A percentile compares a stretch with the other conserved stretches of the same genome.
Evolutionary conservation across 2,113 vertebrate genomes (phyloP).

Genomic region (Phrynocephalus versicolor): DNA sequence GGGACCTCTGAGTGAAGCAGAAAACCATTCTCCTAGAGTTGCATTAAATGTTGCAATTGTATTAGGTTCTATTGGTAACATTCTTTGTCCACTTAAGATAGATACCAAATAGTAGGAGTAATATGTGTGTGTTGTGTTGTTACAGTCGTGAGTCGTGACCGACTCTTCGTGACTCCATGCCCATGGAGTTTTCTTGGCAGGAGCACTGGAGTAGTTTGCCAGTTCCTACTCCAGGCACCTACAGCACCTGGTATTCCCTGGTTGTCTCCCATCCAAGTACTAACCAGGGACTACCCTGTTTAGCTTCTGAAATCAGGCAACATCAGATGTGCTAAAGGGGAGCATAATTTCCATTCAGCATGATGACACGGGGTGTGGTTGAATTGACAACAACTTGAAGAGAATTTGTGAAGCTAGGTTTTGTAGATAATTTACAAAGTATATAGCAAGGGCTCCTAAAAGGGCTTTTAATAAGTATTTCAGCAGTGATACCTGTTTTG

Average conservation of each 20-base stretch:
- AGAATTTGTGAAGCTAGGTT: background rate
- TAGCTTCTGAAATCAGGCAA: too few species aligned
- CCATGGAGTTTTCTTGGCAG: too few species aligned
- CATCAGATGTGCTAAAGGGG: too few species aligned
- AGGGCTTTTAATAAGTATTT: too few species aligned
- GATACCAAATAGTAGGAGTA: slow-evolving; percentile 26
- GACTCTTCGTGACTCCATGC: too few species aligned
- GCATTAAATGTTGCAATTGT: slow-evolving; percentile 42
- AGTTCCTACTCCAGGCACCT: too few species aligned
- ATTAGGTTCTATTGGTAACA: background rate
- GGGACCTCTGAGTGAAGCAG: slow-evolving; percentile 53
- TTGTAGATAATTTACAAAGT: background rate
- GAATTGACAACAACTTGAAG: slow-evolving; percentile 8
- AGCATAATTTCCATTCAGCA: background rate
- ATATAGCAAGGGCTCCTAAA: background rate
- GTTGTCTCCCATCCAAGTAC: too few species aligned
- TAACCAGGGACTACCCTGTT: too few species aligned
- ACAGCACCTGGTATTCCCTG: too few species aligned
- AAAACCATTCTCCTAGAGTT: slow-evolving; percentile 36
- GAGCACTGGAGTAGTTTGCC: too few species aligned
- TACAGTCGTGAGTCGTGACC: too few species aligned
- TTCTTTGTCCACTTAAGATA: slow-evolving; percentile 15
- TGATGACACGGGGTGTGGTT: background rate
- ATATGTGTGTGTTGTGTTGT: too few species aligned
- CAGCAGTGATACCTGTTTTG: background rate